A percentile compares a stretch with the other conserved stretches of the same genome.
These are phyloP conservation scores for Morus bassanus DNA, from an alignment of 2,797 vertebrate genomes.

Conservation along the genomic window DNA sequence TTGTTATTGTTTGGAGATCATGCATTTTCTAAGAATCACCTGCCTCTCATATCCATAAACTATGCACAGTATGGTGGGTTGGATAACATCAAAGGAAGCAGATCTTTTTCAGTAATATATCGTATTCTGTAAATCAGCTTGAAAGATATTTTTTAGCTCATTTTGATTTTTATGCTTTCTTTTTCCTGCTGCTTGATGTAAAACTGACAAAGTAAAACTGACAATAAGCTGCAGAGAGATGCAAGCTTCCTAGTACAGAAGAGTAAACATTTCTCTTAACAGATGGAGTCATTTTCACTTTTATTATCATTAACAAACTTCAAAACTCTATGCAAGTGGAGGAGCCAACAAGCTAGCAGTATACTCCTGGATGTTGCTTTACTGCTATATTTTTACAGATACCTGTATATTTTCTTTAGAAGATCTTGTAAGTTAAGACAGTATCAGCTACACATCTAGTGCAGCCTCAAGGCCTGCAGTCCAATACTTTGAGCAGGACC, in stretches of 20 bases:
- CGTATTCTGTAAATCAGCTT: constrained; percentile 42
- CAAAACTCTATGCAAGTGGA: neutral
- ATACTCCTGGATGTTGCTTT: neutral
- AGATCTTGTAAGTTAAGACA: neutral
- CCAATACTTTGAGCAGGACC: neutral
- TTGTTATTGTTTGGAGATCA: constrained; percentile 1
- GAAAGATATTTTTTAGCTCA: constrained; percentile 54
- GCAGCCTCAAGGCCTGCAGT: neutral
- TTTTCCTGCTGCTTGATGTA: constrained; percentile 58
- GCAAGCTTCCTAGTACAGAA: constrained; percentile 7
- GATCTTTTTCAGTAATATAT: constrained; percentile 19
- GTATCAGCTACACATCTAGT: neutral
- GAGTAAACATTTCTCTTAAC: constrained; percentile 55
- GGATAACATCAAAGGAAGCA: constrained; percentile 43
- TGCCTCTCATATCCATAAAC: neutral
- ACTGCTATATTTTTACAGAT: neutral
- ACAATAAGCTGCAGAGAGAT: constrained; percentile 38
- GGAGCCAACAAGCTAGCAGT: neutral
- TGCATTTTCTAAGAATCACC: constrained; percentile 6
- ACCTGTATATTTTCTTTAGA: neutral
- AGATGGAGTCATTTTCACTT: constrained; percentile 58
- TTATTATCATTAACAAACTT: constrained; percentile 50
- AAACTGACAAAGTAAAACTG: constrained; percentile 57
- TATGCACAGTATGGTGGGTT: neutral
- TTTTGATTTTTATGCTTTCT: constrained; percentile 63